A percentile compares a stretch with the other conserved stretches of the same genome.
Conservation (phyloP, 2,113 vertebrate genomes). For the Percina caprodes region DNA sequence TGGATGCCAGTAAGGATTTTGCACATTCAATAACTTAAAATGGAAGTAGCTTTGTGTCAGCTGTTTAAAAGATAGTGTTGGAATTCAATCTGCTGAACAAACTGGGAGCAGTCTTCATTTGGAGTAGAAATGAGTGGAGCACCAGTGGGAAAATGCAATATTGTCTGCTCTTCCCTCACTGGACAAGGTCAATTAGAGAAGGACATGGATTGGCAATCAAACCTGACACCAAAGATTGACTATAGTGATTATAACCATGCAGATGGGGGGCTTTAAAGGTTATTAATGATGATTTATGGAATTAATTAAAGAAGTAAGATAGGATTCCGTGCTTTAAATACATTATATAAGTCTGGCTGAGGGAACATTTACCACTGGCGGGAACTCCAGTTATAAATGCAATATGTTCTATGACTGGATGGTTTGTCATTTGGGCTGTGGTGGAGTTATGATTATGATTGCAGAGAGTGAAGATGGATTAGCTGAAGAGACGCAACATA, state of each 20-base stretch:
- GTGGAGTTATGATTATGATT: conserved; percentile 72
- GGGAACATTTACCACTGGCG: conserved; percentile 67
- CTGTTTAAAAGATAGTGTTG: conserved; percentile 69
- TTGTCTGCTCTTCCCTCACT: conserved; percentile 78
- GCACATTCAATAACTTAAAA: conserved; percentile 58
- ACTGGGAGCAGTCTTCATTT: conserved; percentile 80
- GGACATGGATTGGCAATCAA: conserved; percentile 86
- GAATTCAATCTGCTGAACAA: conserved; percentile 80
- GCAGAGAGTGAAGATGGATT: conserved; percentile 61
- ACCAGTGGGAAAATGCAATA: conserved; percentile 78
- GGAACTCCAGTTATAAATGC: conserved; percentile 62
- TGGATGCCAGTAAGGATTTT: conserved; percentile 25
- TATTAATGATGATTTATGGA: conserved; percentile 89
- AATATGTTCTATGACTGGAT: conserved; percentile 52
- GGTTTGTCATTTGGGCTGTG: conserved; percentile 57
- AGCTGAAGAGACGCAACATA: conserved; percentile 38
- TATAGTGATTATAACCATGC: conserved; percentile 84
- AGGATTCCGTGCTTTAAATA: conserved; percentile 78
- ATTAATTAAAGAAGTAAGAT: conserved; percentile 85
- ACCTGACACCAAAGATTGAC: conserved; percentile 86
- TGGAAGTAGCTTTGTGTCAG: conserved; percentile 59
- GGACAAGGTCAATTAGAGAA: conserved; percentile 87
- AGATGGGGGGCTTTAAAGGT: conserved; percentile 86
- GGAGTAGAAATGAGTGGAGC: conserved; percentile 73
- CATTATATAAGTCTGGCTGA: conserved; percentile 79